phyloP scores from a whole-genome alignment of 2,888 invertebrate species.

The Drosophila testacea region DNA sequence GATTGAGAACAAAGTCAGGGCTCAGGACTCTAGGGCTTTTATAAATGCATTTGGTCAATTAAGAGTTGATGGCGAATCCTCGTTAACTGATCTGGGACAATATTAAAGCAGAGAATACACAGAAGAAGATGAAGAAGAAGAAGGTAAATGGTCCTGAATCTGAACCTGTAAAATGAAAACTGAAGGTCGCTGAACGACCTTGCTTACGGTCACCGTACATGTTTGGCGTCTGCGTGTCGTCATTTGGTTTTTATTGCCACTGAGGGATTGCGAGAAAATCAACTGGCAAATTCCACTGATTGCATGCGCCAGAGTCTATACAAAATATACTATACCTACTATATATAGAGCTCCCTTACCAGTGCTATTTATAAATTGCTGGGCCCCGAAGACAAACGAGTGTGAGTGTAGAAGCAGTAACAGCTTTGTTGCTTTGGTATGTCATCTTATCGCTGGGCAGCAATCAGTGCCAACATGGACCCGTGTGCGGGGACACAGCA shows the following conservation, averaged over 20 bases:
- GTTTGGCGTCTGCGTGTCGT: slow-evolving; percentile 76
- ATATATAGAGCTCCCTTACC: background rate
- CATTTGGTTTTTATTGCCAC: slow-evolving; percentile 77
- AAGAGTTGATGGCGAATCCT: slow-evolving; percentile 49
- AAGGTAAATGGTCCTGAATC: slow-evolving; percentile 16
- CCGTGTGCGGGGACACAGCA: slow-evolving; percentile 38
- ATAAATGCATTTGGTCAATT: slow-evolving; percentile 75
- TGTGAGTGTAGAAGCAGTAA: slow-evolving; percentile 23
- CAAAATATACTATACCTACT: background rate
- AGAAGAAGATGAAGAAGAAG: background rate
- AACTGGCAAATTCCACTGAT: slow-evolving; percentile 70
- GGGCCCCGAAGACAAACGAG: slow-evolving; percentile 55
- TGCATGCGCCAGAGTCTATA: slow-evolving; percentile 70
- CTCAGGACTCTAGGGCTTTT: slow-evolving; percentile 31
- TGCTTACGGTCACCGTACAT: slow-evolving; percentile 75
- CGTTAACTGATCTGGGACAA: slow-evolving; percentile 71
- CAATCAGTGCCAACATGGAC: slow-evolving; percentile 55
- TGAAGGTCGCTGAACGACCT: slow-evolving; percentile 83
- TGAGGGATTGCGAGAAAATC: slow-evolving; percentile 58
- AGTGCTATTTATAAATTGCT: slow-evolving; percentile 70
- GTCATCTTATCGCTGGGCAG: slow-evolving; percentile 71
- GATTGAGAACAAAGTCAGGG: slow-evolving; percentile 42
- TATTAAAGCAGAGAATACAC: slow-evolving; percentile 31
- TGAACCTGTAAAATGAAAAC: slow-evolving; percentile 48
- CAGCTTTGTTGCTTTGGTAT: slow-evolving; percentile 63